Base-by-base conservation (phyloP, 2,113 vertebrate species). In the Malaclemys terrapin region DNA sequence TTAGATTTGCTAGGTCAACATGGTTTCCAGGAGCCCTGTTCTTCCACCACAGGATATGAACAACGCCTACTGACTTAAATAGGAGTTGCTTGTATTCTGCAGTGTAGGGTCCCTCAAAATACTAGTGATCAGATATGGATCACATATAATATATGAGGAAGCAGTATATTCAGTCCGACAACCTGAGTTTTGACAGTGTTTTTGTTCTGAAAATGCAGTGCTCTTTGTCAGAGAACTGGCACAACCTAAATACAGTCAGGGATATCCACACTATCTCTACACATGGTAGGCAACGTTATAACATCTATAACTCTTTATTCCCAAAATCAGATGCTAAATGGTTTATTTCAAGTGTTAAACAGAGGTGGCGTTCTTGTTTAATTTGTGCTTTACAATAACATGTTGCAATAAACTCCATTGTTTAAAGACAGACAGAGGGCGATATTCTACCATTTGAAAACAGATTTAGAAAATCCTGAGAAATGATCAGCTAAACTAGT, bases 371-470 rank as follows among this genome's bases (percentile, higher is more conserved):
- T 82, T 54, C 56, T 90, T 85, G 38, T 56, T 78, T 95, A 3
- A 8, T 35, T 75, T 92, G 19, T 83, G 47, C 14, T 92, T 72
- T 72, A 38, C 19, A 72, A 10, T 69, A 69, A 19, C 62, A 10
- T n/a, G 62, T 19, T 69, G 17, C 35, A 69, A n/a, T 69, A 35
- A 69, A 69, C 35, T 69, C 59, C 31, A n/a, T 20, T n/a, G 16
- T 69, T 69, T 69, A n/a, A 83, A 89, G 65, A 8, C 72, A 85
- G n/a, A 59, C 38, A 89, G 57, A 87, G 89, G 35, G 62, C 5
- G 0, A 62, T 56, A 24, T 69, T 62, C 9, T 50, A 80, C 52
- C 45, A 78, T 1, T 72, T 45, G 38, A 88, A 85, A 83, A 89
- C 17, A 0, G 72, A 62, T 83, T 87, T 25, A 79, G 79, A 69